Evolutionary conservation across 1,140 invertebrate genomes (phyloP), one percentile per base, ranked within the genome.

Genomic region (Saxidomus purpurata): DNA sequence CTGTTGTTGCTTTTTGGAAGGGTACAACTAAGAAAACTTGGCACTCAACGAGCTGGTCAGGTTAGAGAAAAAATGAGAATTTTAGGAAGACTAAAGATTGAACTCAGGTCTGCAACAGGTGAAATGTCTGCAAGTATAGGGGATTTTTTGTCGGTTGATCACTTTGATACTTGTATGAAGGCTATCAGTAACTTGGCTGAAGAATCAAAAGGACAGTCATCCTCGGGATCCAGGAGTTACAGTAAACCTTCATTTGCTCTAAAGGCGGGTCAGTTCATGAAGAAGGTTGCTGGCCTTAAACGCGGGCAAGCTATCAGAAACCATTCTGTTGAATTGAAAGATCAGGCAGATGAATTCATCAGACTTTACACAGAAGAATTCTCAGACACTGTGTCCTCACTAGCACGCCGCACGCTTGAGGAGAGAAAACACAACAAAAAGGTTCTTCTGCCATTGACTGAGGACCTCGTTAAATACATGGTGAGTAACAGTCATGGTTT

Each of bases 391-490:
- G 28, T 69, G 2, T 69, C 63, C n/a, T 69, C 63, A 31, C 6
- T 69, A n/a, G 63, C 25, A 3, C 63, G 34, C 19, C 63, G n/a
- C 25, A 34, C 11, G 1, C 25, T 69, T 31, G 9, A 9, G 4
- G 63, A 69, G 28, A 69, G 63, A 36, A 69, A 69, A 31, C 28
- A 69, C 34, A 69, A 69, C 28, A 69, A 69, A 34, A 69, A 69
- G 28, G 34, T 69, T 9, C 25, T 69, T 11, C 25, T 69, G n/a
- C 63, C 11, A 34, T 69, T 69, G 63, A 31, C 25, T 3, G 28
- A 31, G 59, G 63, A 69, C 25, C 63, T 69, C 19, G 2, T 69
- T n/a, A 69, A 69, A 69, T 69, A 69, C n/a, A 69, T 31, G 63
- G 63, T 31, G 25, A 69, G 63, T 55, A 19, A 55, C 15, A 55